These are phyloP conservation scores for Metopia argyrocephala DNA, from an alignment of 2,888 invertebrate species.

Conservation along the genomic window DNA sequence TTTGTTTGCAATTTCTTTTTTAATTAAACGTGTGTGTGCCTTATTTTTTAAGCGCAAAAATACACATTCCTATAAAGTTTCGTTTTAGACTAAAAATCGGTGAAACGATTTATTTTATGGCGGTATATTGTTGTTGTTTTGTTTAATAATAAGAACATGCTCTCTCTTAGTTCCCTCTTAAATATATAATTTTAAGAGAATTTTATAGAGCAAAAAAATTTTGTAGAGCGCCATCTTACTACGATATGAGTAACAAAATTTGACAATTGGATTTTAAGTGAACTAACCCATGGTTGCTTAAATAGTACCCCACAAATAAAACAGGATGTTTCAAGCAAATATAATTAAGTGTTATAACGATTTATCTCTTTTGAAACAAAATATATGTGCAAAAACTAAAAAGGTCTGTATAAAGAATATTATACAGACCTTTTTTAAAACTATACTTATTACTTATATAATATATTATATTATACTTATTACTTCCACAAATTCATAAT, in stretches of 20 bases:
- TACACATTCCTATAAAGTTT: slow-evolving; percentile 54
- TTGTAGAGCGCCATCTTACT: background rate
- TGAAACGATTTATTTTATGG: slow-evolving; percentile 29
- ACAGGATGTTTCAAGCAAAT: background rate
- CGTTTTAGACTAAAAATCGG: slow-evolving; percentile 43
- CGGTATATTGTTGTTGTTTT: background rate
- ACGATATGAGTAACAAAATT: too few species aligned
- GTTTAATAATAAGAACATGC: background rate
- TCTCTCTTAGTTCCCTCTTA: background rate
- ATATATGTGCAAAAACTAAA: background rate
- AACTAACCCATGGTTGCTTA: background rate
- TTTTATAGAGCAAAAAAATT: background rate
- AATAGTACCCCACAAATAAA: background rate
- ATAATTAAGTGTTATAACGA: too few species aligned
- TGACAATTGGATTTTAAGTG: background rate
- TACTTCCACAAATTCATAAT: too few species aligned
- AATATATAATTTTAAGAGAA: background rate
- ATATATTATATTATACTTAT: too few species aligned
- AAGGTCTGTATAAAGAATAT: too few species aligned
- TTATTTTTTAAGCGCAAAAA: background rate
- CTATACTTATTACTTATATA: too few species aligned
- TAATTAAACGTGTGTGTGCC: background rate
- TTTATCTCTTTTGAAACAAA: too few species aligned
- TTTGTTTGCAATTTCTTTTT: background rate
- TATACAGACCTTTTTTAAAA: too few species aligned